A percentile compares a stretch with the other conserved stretches of the same genome.
Conservation (phyloP, 2,888 invertebrate species). For the Cheilosia vernalis region DNA sequence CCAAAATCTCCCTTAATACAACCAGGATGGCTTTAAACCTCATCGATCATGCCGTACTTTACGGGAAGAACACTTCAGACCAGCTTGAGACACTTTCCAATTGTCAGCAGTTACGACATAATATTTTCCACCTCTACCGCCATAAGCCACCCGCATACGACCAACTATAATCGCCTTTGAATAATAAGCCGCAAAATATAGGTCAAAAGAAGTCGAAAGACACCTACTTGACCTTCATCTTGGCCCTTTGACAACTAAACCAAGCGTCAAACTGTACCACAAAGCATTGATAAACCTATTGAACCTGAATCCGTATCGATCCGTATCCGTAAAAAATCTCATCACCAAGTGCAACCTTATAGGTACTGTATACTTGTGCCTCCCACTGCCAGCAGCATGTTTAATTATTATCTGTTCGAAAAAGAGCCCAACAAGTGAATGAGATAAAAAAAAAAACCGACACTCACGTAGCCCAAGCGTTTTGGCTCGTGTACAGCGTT, state of each 20-base stretch:
- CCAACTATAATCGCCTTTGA: no score
- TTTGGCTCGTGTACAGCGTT: constrained; percentile 47
- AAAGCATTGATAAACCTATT: constrained; percentile 34
- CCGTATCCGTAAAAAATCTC: constrained; percentile 20
- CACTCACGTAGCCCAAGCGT: background rate
- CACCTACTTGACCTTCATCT: constrained; percentile 35
- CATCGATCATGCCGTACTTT: no score
- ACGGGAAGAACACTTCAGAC: no score
- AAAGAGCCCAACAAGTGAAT: background rate
- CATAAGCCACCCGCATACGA: no score
- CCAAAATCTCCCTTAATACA: no score
- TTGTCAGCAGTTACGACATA: no score
- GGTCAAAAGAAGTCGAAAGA: constrained; percentile 29
- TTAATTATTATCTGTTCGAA: constrained; percentile 19
- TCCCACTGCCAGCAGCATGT: constrained; percentile 12
- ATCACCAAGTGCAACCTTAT: constrained; percentile 38
- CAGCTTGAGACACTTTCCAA: no score
- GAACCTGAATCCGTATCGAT: constrained; percentile 29
- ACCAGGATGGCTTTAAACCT: no score
- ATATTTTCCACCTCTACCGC: no score
- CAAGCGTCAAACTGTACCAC: constrained; percentile 7
- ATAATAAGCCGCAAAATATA: background rate
- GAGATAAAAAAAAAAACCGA: background rate
- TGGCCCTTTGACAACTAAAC: constrained; percentile 38
- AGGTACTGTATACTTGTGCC: constrained; percentile 17